A percentile compares a stretch with the other conserved stretches of the same genome.
phyloP scores from a whole-genome alignment of 2,888 invertebrate species.

The Chironomus tentans region DNA sequence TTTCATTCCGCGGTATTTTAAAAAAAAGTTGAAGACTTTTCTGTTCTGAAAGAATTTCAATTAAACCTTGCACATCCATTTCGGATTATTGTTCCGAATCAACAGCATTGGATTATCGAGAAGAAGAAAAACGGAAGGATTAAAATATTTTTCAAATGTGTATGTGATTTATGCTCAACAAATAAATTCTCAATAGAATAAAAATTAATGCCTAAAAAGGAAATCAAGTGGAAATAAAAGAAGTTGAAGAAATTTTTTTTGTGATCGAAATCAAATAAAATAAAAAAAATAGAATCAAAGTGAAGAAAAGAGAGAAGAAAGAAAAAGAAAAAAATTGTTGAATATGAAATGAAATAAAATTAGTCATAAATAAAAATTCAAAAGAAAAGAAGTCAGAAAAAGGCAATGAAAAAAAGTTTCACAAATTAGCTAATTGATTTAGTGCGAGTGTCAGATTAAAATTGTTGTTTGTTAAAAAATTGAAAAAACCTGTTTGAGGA shows the following conservation, averaged over 20 bases:
- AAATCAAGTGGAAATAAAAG: not conserved
- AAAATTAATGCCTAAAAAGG: not conserved
- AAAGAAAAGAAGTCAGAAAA: not conserved
- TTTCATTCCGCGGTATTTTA: too few species aligned
- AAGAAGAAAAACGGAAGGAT: too few species aligned
- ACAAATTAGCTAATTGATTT: slow-evolving; percentile 19
- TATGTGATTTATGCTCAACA: too few species aligned
- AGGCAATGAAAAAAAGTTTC: not conserved
- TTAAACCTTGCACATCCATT: too few species aligned
- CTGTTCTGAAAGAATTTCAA: not conserved
- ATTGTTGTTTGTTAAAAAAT: slow-evolving; percentile 5
- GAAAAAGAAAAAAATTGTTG: not conserved
- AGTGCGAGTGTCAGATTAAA: slow-evolving; percentile 20
- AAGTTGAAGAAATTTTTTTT: not conserved
- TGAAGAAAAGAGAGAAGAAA: not conserved
- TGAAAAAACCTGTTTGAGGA: slow-evolving; percentile 22
- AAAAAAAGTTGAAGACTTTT: too few species aligned
- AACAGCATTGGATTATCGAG: not conserved
- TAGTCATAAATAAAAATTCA: not conserved
- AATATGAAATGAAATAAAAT: slow-evolving; percentile 4
- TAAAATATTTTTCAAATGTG: too few species aligned
- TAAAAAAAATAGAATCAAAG: not conserved
- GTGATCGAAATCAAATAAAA: not conserved
- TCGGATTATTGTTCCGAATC: too few species aligned
- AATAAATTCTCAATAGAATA: not conserved